Percentiles rank a stretch among this genome's conserved stretches.
These are phyloP conservation scores for Notospermus geniculatus DNA, from an alignment of 1,140 invertebrate genomes.

Conservation along the genomic window DNA sequence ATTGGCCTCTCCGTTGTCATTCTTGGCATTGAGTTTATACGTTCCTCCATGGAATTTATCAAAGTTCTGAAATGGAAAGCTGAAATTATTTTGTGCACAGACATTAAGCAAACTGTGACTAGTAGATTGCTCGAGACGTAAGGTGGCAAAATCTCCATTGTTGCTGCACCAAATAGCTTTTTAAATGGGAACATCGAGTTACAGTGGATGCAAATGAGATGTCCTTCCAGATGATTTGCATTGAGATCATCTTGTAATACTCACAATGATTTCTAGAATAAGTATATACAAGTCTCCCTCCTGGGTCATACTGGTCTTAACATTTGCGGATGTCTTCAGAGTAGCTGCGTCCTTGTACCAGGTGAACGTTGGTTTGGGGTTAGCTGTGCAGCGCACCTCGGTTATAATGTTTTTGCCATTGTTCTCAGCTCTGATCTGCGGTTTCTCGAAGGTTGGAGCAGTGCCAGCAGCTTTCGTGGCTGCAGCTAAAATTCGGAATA, in stretches of 20 bases:
- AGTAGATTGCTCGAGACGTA: no score
- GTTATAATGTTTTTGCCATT: slow-evolving; percentile 81
- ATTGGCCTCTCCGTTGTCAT: slow-evolving; percentile 94
- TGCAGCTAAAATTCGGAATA: background rate
- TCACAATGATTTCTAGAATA: slow-evolving; percentile 42
- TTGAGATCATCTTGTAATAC: background rate
- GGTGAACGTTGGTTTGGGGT: slow-evolving; percentile 84
- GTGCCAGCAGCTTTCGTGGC: slow-evolving; percentile 61
- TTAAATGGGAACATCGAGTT: no score
- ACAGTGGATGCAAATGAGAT: no score
- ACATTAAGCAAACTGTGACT: no score
- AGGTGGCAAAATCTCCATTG: no score
- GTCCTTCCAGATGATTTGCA: no score
- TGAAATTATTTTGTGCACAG: background rate
- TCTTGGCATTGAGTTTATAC: slow-evolving; percentile 97
- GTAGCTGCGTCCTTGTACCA: slow-evolving; percentile 91
- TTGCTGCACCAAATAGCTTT: no score
- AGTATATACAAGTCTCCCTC: slow-evolving; percentile 27
- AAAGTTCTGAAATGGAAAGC: slow-evolving; percentile 56
- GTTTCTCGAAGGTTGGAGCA: slow-evolving; percentile 94
- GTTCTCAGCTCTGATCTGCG: slow-evolving; percentile 78
- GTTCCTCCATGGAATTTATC: slow-evolving; percentile 92
- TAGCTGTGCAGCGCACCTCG: slow-evolving; percentile 91
- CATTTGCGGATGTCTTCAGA: slow-evolving; percentile 27
- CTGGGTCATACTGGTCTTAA: slow-evolving; percentile 11